Base-by-base conservation (phyloP, 1,140 invertebrate genomes). In the Mamestra configurata region DNA sequence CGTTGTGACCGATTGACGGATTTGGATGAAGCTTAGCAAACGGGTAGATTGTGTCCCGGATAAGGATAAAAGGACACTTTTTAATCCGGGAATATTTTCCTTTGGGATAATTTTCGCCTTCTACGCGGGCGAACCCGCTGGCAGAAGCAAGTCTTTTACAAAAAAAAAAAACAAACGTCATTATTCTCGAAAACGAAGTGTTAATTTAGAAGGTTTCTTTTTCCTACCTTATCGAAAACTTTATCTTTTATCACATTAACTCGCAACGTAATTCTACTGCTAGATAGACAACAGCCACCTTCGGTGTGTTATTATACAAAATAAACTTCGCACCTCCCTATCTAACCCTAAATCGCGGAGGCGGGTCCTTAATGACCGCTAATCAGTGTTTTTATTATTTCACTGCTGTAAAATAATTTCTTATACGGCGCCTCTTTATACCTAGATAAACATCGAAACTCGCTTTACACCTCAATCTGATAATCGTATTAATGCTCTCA, bases 401-500 rank as follows among this genome's bases (percentile, higher is more conserved):
- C 90, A 92, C 89, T 90, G 89, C 84, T 91, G 91, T 95, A 93
- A 95, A 94, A 94, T 94, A 92, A 94, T 94, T 93, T 93, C 90
- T 92, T 90, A 90, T 91, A 93, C 84, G 87, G 90, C 88, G 89
- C 89, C 92, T 93, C 91, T 93, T 92, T 95, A 93, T 93, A 89
- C 91, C 90, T 93, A 95, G 93, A 95, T 95, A 95, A 95, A 94
- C 93, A 95, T 95, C 93, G 84, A 92, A 95, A 93, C 92, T 88
- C 92, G 92, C 93, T 95, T 95, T 91, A 86, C 93, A 94, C 93
- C 91, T 94, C 91, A 51, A 95, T 95, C 93, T 95, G 93, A 95
- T 95, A 95, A 95, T 95, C 92, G 92, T 92, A 95, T 95, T 94
- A 94, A 94, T 92, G 85, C 93, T 94, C 90, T 93, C 84, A 82